Conservation (phyloP, 2,113 vertebrate genomes). For the Ptyas mucosa region DNA sequence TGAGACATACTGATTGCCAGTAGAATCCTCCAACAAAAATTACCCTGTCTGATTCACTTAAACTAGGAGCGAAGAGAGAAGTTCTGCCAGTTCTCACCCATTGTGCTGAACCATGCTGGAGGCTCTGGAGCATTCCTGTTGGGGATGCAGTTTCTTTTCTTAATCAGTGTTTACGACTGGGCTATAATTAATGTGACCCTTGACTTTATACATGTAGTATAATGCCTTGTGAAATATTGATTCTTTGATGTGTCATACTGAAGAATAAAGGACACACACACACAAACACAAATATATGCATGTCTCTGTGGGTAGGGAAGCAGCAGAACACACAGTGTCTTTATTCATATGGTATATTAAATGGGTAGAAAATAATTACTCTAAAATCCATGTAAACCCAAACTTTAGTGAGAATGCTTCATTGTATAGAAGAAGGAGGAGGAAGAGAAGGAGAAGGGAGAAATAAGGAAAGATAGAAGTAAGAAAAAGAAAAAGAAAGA, state of each 20-base stretch:
- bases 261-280: conserved; percentile 13
- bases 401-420: conserved; percentile 24
- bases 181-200: conserved; percentile 27
- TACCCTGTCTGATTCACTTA: conserved; percentile 69
- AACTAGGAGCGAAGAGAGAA: conserved; percentile 64
- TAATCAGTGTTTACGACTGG: conserved; percentile 35
- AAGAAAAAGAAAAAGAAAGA: too few relatives aligned
- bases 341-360: not conserved
- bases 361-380: conserved; percentile 5
- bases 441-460: too few relatives aligned
- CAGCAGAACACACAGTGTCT: not conserved
- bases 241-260: conserved; percentile 33
- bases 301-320: not conserved
- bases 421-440: not conserved
- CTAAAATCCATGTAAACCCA: conserved; percentile 36
- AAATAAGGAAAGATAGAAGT: too few relatives aligned
- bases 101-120: conserved; percentile 46
- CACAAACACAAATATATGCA: not conserved
- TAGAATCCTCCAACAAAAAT: conserved; percentile 66
- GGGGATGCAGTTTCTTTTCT: conserved; percentile 61
- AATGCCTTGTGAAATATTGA: conserved; percentile 47
- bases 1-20: conserved; percentile 71
- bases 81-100: conserved; percentile 63
- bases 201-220: conserved; percentile 44
- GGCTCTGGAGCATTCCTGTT: conserved; percentile 54